These are phyloP conservation scores for Apis laboriosa DNA, from an alignment of 1,140 invertebrate species.

Conservation along the genomic window DNA sequence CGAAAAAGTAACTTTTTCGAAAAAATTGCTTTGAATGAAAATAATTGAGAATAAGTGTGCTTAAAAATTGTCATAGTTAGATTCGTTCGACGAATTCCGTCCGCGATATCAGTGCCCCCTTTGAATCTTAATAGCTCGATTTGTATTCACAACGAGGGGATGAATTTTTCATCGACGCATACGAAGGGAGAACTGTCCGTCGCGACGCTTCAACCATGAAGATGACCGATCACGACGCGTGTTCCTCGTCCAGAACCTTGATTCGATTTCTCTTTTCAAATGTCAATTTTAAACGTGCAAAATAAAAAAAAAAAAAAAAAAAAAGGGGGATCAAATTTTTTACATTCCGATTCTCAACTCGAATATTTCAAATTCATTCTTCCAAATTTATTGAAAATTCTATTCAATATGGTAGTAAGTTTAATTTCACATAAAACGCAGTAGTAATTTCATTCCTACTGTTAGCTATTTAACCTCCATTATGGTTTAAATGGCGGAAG, in stretches of 20 bases:
- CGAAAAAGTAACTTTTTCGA: too few relatives aligned
- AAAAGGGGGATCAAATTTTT: background rate
- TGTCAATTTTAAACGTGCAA: background rate
- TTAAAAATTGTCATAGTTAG: background rate
- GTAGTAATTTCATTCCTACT: too few relatives aligned
- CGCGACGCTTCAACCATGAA: constrained; percentile 31
- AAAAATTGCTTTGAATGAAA: too few relatives aligned
- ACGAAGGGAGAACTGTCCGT: constrained; percentile 11
- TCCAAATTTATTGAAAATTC: too few relatives aligned
- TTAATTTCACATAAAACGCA: too few relatives aligned
- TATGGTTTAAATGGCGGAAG: background rate
- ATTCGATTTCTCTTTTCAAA: background rate
- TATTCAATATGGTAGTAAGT: too few relatives aligned
- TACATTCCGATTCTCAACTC: background rate
- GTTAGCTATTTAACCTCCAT: too few relatives aligned
- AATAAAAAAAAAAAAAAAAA: background rate
- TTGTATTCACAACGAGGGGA: constrained; percentile 68
- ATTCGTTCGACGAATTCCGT: constrained; percentile 20
- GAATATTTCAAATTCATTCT: too few relatives aligned
- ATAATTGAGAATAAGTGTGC: too few relatives aligned
- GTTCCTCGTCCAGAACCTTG: background rate
- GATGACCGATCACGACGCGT: constrained; percentile 58
- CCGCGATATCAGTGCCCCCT: constrained; percentile 41
- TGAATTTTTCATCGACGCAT: constrained; percentile 64
- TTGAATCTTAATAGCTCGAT: constrained; percentile 69